phyloP scores from a whole-genome alignment of 1,140 invertebrate species.

The Pseudoatta argentina region DNA sequence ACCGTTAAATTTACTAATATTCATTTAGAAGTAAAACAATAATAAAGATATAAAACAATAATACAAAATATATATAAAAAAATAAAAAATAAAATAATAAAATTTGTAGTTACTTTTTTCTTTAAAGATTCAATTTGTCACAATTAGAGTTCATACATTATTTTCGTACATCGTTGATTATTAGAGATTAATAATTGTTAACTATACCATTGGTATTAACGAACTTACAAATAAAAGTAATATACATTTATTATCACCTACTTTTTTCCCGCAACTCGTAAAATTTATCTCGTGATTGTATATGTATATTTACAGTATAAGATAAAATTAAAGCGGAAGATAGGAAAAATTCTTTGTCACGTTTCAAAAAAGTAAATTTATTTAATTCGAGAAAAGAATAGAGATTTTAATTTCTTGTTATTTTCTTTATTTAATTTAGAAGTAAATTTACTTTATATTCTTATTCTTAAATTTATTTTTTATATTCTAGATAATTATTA shows the following conservation, averaged over 20 bases:
- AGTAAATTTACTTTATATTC: background rate
- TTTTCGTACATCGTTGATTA: conserved; percentile 1
- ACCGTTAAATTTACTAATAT: conserved; percentile 16
- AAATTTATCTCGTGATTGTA: background rate
- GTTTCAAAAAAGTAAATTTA: background rate
- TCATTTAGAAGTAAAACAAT: background rate
- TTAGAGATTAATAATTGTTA: background rate
- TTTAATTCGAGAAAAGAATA: too few relatives aligned
- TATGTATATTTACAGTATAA: background rate
- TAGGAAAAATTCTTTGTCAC: conserved; percentile 10
- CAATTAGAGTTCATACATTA: conserved; percentile 20
- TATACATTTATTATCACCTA: background rate
- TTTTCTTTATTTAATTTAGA: background rate
- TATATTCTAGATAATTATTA: too few relatives aligned
- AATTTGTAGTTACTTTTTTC: background rate
- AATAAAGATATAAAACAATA: too few relatives aligned
- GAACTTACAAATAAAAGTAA: background rate
- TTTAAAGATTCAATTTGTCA: background rate
- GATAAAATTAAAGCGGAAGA: background rate
- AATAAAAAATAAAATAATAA: background rate
- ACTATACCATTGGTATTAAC: background rate
- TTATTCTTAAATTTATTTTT: background rate
- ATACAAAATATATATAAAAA: too few relatives aligned
- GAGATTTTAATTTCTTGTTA: too few relatives aligned
- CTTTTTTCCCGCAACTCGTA: background rate